Evolutionary conservation across 2,113 vertebrate genomes (phyloP), one percentile per base, ranked within the genome.

Genomic region (Echinops telfairi): DNA sequence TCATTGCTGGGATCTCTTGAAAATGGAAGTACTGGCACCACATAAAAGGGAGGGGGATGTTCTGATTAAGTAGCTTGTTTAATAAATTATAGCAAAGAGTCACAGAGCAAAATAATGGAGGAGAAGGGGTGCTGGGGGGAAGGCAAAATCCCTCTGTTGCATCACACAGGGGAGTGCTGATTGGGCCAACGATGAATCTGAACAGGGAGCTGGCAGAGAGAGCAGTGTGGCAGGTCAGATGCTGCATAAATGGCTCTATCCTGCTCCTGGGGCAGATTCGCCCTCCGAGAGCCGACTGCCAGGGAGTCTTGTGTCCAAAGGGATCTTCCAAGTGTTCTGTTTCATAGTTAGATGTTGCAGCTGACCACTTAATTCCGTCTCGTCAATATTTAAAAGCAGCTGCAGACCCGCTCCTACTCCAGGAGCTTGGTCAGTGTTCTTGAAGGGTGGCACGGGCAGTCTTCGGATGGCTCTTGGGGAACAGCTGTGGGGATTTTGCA

Each of bases 1-100:
- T 97, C 97, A 97, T 97, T 96, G 97, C 96, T 97, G 94, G 82
- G 92, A 76, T 95, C 96, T 96, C 93, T 93, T 97, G 95, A 96
- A 91, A 96, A 95, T 92, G 96, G 93, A 97, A 95, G 64, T 85
- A 77, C 79, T 93, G 95, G 93, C 95, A 96, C 96, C 86, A 38
- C 60, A 85, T 94, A 93, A 89, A 97, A 96, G 94, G 91, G 81
- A 90, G 36, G 38, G 29, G 14, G 80, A 57, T 60, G 40, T 60
- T 89, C 76, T 81, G 66, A 92, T 83, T 60, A 83, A 88, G 58
- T 83, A 31, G 27, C 20, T 86, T 88, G 31, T 91, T 94, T 86
- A 91, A 90, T 95, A 91, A 92, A 83, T 79, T 88, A 85, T 78
- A 80, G 91, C 79, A 31, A 78, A 7, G 12, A 78, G 9, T 60